phyloP scores from a whole-genome alignment of 1,140 invertebrate genomes.

The Leptinotarsa texana region DNA sequence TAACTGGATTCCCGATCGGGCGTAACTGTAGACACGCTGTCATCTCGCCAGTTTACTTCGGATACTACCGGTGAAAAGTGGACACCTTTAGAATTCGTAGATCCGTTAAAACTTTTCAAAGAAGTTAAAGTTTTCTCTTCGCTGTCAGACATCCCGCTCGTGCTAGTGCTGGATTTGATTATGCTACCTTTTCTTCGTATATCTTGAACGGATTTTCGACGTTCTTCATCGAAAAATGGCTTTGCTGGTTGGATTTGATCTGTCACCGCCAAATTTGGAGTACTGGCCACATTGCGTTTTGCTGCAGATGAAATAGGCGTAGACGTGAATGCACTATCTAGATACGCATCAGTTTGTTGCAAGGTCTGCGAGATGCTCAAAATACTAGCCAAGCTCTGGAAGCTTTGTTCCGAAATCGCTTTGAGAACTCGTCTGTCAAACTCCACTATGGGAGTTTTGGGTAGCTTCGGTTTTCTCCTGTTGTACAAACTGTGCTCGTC shows the following conservation, averaged over 20 bases:
- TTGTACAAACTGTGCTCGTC: slow-evolving; percentile 46
- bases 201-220: slow-evolving; percentile 61
- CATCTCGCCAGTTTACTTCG: slow-evolving; percentile 71
- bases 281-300: slow-evolving; percentile 55
- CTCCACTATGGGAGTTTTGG: slow-evolving; percentile 45
- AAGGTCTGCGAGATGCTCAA: slow-evolving; percentile 35
- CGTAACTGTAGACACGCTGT: slow-evolving; percentile 51
- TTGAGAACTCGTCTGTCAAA: slow-evolving; percentile 50
- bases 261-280: slow-evolving; percentile 64
- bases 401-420: slow-evolving; percentile 53
- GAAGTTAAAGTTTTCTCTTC: slow-evolving; percentile 58
- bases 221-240: slow-evolving; percentile 54
- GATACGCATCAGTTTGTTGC: slow-evolving; percentile 15
- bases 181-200: slow-evolving; percentile 49
- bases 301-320: slow-evolving; percentile 22
- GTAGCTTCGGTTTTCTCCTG: slow-evolving; percentile 42
- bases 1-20: slow-evolving; percentile 46
- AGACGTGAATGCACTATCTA: slow-evolving; percentile 16
- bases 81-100: slow-evolving; percentile 60
- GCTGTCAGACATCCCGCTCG: slow-evolving; percentile 45
- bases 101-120: slow-evolving; percentile 58
- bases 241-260: slow-evolving; percentile 49
- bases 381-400: slow-evolving; percentile 45
- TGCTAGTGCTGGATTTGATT: slow-evolving; percentile 47
- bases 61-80: slow-evolving; percentile 73